These are phyloP conservation scores for Piaya cayana DNA, from an alignment of 2,113 vertebrate species.

Conservation along the genomic window DNA sequence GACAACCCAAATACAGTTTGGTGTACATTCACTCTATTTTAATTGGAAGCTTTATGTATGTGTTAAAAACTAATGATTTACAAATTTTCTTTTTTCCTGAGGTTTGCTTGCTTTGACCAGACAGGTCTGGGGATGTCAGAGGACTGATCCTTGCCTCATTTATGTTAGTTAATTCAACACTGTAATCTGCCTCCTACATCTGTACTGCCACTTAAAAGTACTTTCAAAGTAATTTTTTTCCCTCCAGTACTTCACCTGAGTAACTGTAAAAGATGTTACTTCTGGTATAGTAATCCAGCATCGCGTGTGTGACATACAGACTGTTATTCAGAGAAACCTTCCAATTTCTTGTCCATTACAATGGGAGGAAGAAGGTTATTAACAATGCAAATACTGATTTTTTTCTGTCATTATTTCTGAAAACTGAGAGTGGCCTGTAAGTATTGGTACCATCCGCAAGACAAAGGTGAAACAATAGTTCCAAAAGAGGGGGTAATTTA, in stretches of 20 bases:
- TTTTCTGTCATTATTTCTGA: neutral
- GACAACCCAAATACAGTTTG: neutral
- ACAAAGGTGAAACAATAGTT: neutral
- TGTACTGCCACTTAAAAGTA: neutral
- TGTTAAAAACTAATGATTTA: neutral
- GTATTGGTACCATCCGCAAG: neutral
- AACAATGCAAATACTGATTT: neutral
- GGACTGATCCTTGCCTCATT: neutral
- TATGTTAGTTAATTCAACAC: neutral
- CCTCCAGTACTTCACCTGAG: neutral
- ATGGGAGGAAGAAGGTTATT: neutral
- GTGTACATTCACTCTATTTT: neutral
- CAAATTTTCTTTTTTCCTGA: neutral
- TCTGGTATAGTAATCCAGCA: neutral
- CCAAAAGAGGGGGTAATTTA: neutral
- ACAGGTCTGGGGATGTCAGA: neutral
- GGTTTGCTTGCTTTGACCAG: neutral
- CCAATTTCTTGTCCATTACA: neutral
- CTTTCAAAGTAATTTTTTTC: neutral
- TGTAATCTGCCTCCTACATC: neutral
- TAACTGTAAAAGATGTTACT: neutral
- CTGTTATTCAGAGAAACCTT: neutral
- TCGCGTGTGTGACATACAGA: neutral
- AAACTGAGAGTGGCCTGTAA: neutral
- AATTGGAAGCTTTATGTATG: neutral